Evolutionary conservation across 2,113 vertebrate genomes (phyloP).

Genomic region (Origma solitaria): DNA sequence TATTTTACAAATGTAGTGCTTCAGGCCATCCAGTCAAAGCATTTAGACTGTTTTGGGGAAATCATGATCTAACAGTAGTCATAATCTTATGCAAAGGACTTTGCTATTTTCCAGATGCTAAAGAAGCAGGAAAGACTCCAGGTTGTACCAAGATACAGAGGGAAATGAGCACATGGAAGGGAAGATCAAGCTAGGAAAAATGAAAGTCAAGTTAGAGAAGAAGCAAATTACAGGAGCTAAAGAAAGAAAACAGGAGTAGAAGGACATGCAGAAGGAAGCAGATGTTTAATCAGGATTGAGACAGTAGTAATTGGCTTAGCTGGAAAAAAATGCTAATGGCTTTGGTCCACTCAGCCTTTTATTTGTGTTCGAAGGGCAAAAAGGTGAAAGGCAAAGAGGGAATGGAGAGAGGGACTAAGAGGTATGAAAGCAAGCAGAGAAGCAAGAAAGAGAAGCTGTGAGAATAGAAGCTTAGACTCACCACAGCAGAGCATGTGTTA

Average conservation of each 20-base stretch:
- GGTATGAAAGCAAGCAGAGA: neutral
- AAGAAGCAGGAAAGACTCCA: neutral
- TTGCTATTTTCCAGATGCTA: neutral
- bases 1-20: neutral
- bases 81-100: neutral
- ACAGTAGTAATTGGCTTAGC: neutral
- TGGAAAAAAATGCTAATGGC: neutral
- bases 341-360: neutral
- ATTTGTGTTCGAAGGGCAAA: neutral
- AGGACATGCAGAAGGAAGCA: neutral
- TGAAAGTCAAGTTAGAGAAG: neutral
- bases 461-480: neutral
- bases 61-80: neutral
- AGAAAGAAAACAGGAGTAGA: neutral
- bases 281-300: neutral
- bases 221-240: neutral
- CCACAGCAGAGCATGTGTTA: neutral
- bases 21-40: neutral
- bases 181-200: neutral
- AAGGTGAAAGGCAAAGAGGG: neutral
- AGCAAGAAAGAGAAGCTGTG: neutral
- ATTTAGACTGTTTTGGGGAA: neutral
- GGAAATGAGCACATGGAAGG: neutral
- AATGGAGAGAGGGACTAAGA: neutral
- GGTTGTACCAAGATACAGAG: fast-evolving